These are phyloP conservation scores for Leptinotarsa rubiginosa DNA, from an alignment of 2,888 invertebrate species.

Conservation along the genomic window DNA sequence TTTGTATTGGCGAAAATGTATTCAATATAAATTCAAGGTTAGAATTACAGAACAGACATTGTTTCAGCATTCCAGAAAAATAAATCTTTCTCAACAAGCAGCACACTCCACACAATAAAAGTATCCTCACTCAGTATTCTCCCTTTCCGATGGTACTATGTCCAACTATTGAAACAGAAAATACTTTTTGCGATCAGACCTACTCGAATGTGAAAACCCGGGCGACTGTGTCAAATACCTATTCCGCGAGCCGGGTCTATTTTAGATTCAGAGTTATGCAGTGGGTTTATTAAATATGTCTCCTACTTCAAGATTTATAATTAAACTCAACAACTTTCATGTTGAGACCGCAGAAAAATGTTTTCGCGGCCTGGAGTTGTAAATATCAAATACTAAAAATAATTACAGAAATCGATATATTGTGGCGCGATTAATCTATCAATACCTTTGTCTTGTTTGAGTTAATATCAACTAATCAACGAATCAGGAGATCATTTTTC, in stretches of 20 bases:
- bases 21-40: no score
- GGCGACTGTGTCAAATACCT: slow-evolving; percentile 49
- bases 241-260: slow-evolving; percentile 44
- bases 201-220: slow-evolving; percentile 45
- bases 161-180: neutral
- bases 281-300: slow-evolving; percentile 50
- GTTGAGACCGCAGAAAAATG: slow-evolving; percentile 1
- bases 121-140: slow-evolving; percentile 4
- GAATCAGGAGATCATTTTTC: no score
- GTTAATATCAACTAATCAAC: no score
- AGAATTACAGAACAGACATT: no score
- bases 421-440: neutral
- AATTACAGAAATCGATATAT: neutral
- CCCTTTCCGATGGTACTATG: neutral
- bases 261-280: slow-evolving; percentile 43
- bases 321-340: slow-evolving; percentile 40
- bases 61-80: no score
- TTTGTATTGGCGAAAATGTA: no score
- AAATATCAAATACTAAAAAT: neutral
- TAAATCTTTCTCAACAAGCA: neutral
- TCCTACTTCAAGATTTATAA: slow-evolving; percentile 50
- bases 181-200: slow-evolving; percentile 23
- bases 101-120: neutral
- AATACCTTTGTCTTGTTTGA: no score
- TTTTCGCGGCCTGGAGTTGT: neutral